Base-by-base conservation (phyloP, 2,797 vertebrate species). In the Gambelia wislizenii region DNA sequence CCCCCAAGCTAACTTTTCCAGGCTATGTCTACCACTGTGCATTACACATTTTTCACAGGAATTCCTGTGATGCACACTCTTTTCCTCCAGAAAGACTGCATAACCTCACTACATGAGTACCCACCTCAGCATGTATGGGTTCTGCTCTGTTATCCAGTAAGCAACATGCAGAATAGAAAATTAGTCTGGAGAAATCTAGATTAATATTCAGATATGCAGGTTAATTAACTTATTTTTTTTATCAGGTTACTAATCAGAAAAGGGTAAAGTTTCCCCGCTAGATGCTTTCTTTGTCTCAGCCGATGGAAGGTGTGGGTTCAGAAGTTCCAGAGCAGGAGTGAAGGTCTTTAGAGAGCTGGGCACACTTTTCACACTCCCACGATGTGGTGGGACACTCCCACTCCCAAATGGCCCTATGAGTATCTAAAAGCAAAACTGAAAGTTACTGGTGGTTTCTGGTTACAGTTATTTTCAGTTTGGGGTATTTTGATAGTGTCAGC, bases 151-250 rank as follows among this genome's bases (percentile, higher is more conserved):
- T 36, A n/a, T 81, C 36, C 59, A 81, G n/a, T 56, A 14, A 80
- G n/a, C 25, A 59, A 54, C 77, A 54, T 54, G 49, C 54, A 83
- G 67, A 76, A 76, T 5, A 76, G 64, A 47, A 6, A 56, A 22
- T 13, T 59, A 75, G 39, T 76, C 30, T 47, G 52, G 36, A 76
- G n/a, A 83, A 85, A 61, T 44, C 39, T 44, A 39, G 36, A 85
- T 85, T 56, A 59, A 39, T 76, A 42, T 42, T 59, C 54, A 61
- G 36, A 85, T 47, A 56, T 61, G 54, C 52, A 85, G 70, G 44
- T 77, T 85, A 54, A 76, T 83, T 69, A 83, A 83, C 4, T 3
- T 42, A 69, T 20, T 69, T 83, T 69, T 83, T 83, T 83, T n/a
- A 59, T 67, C 56, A 22, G 30, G 36, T 85, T 76, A 33, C 36